Base-by-base conservation (phyloP, 1,140 invertebrate genomes). In the Conus betulinus region DNA sequence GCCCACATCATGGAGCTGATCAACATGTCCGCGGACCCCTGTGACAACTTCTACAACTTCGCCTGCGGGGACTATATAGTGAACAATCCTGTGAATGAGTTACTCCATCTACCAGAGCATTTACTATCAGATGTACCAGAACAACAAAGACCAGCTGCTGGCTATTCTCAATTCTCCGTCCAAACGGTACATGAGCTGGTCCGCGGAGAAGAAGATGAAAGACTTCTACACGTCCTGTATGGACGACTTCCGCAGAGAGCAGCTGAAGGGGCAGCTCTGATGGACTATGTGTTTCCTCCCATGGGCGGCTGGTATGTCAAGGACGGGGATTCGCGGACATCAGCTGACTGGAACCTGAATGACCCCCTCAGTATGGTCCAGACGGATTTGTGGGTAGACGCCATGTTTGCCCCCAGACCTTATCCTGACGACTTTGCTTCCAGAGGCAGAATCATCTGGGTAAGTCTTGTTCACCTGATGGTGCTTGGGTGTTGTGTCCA, bases 1-100 rank as follows among this genome's bases (percentile, higher is more conserved):
- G 85, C 92, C 0, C 92, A 92, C 53, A 89, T 89, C 5, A 88
- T 92, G 55, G 86, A 88, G 23, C 91, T 92, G 67, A 95, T 96
- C 94, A 96, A 96, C 90, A 90, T 90, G 20, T 93, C 93, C 17
- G 94, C 95, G 1, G 94, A 96, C 86, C 96, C 96, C 0, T 96
- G 96, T 92, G 94, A 95, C 7, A 95, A 96, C 93, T 97, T 97
- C 92, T 96, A 95, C 91, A 91, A 95, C 78, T 96, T 96, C 88
- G 96, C 96, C 4, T 96, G 96, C 91, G 96, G 96, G 3, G 89
- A 90, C 51, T 95, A 93, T 85, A 79, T 78, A 5, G 87, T 10
- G 5, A 53, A 53, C 15, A 89, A 93, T 82, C 91, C 91, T 0
- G 51, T 94, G 17, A 84, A 93, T 63, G 63, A 90, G 0, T 91